Base-by-base conservation (phyloP, 2,113 vertebrate species). In the Campylorhamphus procurvoides region DNA sequence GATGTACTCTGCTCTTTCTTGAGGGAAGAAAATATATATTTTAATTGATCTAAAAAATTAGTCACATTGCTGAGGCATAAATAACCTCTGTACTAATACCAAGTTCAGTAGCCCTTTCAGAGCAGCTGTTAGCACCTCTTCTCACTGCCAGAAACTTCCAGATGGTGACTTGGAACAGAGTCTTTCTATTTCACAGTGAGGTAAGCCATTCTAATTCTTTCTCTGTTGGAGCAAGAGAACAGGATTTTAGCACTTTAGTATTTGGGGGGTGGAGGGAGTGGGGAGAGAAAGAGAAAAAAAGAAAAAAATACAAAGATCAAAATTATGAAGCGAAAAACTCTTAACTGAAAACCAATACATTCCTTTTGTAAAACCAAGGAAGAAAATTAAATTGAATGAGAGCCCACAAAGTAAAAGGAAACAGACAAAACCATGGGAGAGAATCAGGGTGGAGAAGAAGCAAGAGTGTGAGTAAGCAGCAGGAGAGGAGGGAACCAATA, bases 61-160 rank as follows among this genome's bases (percentile, higher is more conserved):
- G 44, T 80, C 63, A 67, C 55, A 77, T 40, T 47, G 50, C 84
- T 50, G 52, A 84, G 83, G 64, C 86, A 94, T 81, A 94, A 96
- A 88, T 46, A 94, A 86, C 22, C 29, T 90, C 73, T 60, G 40
- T 81, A 35, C 19, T 80, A 88, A 92, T 52, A 88, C 22, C 35
- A 78, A 93, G 44, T 75, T 81, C 92, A 87, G 94, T 74, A 94
- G 92, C 50, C 87, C 82, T 92, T 84, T 92, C 92, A 67, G 0
- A 1, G 93, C 90, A 95, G 94, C 83, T 96, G 90, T 96, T 96
- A 97, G 72, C 90, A 94, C 85, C 83, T 92, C 83, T 64, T 63
- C 83, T 92, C 69, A 56, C 88, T 94, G 85, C 88, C 90, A 96
- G 88, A 94, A 94, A 72, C 90, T 94, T 96, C 92, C 60, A 66